phyloP scores from a whole-genome alignment of 2,113 vertebrate species.

The Chaetodon auriga region DNA sequence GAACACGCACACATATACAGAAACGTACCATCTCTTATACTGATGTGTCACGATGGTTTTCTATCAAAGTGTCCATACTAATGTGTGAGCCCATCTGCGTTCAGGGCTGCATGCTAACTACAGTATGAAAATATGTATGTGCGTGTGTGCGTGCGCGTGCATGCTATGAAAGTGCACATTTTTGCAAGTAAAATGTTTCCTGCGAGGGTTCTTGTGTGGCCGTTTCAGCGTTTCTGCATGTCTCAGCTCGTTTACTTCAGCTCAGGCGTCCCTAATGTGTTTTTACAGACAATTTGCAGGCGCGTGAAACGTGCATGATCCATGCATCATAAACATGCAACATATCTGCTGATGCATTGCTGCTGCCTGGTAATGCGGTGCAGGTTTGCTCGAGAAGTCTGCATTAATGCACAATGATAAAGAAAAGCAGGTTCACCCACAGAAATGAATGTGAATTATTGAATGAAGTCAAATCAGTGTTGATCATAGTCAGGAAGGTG shows the following conservation, averaged over 20 bases:
- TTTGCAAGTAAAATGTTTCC: constrained; percentile 63
- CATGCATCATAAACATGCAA: not conserved
- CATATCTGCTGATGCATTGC: constrained; percentile 4
- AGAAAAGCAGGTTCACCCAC: not conserved
- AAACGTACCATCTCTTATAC: not conserved
- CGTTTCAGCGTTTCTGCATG: constrained; percentile 57
- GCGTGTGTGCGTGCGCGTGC: not conserved
- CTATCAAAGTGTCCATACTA: not conserved
- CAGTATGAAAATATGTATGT: constrained; percentile 1
- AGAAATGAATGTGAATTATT: not conserved
- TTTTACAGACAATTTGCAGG: constrained; percentile 15
- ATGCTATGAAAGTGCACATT: not conserved
- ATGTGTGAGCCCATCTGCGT: constrained; percentile 7
- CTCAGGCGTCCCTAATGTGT: constrained; percentile 21
- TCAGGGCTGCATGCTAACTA: constrained; percentile 29
- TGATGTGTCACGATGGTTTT: constrained; percentile 15
- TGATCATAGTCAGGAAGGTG: not conserved
- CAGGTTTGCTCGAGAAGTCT: not conserved
- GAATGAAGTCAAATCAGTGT: too few species aligned
- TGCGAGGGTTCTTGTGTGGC: not conserved
- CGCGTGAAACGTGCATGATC: not conserved
- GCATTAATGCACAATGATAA: constrained; percentile 6
- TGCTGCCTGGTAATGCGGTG: constrained; percentile 6
- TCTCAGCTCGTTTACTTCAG: constrained; percentile 42
- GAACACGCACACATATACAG: not conserved